A percentile compares a stretch with the other conserved stretches of the same genome.
These are phyloP conservation scores for Macropus fuliginosus DNA, from an alignment of 2,797 vertebrate species.

Conservation along the genomic window DNA sequence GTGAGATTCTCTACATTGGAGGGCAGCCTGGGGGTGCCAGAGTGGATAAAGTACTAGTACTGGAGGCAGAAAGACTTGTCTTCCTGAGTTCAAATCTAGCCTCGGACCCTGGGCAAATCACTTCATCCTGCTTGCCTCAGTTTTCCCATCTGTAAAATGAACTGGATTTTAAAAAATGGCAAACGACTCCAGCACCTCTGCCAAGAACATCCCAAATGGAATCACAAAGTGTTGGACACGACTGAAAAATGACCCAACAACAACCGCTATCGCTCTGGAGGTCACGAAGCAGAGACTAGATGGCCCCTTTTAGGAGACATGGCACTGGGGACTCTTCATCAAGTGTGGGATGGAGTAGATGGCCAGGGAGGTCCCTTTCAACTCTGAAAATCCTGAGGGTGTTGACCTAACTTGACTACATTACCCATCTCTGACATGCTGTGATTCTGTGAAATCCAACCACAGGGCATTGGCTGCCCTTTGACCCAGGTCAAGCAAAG, in stretches of 20 bases:
- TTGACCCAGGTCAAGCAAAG: not conserved
- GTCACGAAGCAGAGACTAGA: not conserved
- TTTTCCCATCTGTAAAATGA: not conserved
- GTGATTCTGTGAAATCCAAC: not conserved
- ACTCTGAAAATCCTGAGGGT: not conserved
- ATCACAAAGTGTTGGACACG: rapidly evolving
- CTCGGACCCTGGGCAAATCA: not conserved
- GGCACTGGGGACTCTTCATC: not conserved
- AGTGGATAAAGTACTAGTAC: rapidly evolving
- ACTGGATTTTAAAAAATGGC: not conserved
- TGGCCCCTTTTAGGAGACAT: not conserved
- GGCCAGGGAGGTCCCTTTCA: not conserved
- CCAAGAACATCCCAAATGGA: not conserved
- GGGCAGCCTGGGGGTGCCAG: too few relatives aligned
- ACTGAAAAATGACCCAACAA: not conserved
- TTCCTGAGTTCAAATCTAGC: not conserved
- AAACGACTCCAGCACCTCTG: not conserved
- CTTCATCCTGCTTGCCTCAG: not conserved
- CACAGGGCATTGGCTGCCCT: not conserved
- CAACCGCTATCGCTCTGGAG: too few relatives aligned
- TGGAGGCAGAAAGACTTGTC: not conserved
- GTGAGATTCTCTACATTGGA: not conserved
- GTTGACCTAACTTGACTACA: not conserved
- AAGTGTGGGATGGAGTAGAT: not conserved
- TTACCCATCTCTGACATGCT: not conserved